Evolutionary conservation across 2,113 vertebrate species (phyloP).

Genomic region (Paramisgurnus dabryanus): DNA sequence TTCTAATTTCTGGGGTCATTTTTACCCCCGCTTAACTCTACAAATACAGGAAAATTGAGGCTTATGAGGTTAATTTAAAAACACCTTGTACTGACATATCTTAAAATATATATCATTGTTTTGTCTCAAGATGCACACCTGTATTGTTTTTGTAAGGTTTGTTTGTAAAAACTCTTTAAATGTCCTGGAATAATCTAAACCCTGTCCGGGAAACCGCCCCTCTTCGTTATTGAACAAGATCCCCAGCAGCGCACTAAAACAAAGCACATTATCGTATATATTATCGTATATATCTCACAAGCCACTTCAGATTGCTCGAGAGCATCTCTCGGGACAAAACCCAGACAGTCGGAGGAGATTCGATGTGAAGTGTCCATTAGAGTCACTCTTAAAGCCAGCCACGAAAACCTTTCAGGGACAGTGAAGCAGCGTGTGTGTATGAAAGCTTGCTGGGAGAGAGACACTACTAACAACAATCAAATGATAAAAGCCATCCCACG

Average conservation of each 20-base stretch:
- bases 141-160: too few relatives aligned
- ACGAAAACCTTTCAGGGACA: background rate
- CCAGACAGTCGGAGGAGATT: background rate
- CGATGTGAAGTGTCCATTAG: conserved; percentile 1
- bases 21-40: too few relatives aligned
- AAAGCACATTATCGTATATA: background rate
- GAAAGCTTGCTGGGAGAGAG: conserved; percentile 17
- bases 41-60: too few relatives aligned
- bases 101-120: too few relatives aligned
- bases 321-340: background rate
- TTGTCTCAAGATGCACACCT: too few relatives aligned
- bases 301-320: background rate
- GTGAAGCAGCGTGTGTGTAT: background rate
- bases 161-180: too few relatives aligned
- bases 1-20: too few relatives aligned
- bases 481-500: conserved; percentile 17
- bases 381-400: background rate
- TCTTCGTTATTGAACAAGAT: background rate
- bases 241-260: background rate
- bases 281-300: background rate
- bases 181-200: too few relatives aligned
- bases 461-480: conserved; percentile 35
- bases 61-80: too few relatives aligned
- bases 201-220: too few relatives aligned
- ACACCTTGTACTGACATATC: too few relatives aligned